Evolutionary conservation across 2,888 invertebrate genomes (phyloP).

Genomic region (Graphium colonna): DNA sequence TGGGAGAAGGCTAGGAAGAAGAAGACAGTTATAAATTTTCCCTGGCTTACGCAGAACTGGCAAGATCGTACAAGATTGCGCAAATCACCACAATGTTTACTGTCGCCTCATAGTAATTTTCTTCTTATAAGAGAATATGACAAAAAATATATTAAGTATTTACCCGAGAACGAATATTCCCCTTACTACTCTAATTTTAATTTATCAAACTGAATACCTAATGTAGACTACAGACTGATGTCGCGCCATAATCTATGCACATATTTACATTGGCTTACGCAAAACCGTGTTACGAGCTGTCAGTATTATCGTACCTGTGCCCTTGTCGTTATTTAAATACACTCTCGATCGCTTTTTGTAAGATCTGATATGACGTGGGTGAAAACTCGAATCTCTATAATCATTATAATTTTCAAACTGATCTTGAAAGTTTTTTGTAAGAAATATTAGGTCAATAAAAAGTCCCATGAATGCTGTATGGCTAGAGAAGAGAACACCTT

Average conservation of each 20-base stretch:
- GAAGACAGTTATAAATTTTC: background rate
- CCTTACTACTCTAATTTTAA: background rate
- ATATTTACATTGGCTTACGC: conserved; percentile 3
- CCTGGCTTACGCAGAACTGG: background rate
- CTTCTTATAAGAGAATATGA: background rate
- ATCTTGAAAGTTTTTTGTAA: too few relatives aligned
- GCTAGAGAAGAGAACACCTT: too few relatives aligned
- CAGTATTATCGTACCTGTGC: background rate
- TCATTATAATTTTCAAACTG: too few relatives aligned
- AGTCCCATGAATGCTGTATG: background rate
- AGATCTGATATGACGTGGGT: too few relatives aligned
- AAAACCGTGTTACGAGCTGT: background rate
- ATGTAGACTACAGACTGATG: background rate
- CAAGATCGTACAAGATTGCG: background rate
- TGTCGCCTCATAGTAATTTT: too few relatives aligned
- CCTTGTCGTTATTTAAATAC: background rate
- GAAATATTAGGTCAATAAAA: background rate
- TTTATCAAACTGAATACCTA: background rate
- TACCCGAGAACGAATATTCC: background rate
- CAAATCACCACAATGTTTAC: background rate
- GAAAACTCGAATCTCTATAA: too few relatives aligned
- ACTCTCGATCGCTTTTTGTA: too few relatives aligned
- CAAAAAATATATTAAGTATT: background rate
- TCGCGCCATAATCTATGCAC: background rate
- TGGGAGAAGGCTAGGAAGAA: too few relatives aligned